Base-by-base conservation (phyloP, 2,113 vertebrate genomes). In the Tauraco erythrolophus region DNA sequence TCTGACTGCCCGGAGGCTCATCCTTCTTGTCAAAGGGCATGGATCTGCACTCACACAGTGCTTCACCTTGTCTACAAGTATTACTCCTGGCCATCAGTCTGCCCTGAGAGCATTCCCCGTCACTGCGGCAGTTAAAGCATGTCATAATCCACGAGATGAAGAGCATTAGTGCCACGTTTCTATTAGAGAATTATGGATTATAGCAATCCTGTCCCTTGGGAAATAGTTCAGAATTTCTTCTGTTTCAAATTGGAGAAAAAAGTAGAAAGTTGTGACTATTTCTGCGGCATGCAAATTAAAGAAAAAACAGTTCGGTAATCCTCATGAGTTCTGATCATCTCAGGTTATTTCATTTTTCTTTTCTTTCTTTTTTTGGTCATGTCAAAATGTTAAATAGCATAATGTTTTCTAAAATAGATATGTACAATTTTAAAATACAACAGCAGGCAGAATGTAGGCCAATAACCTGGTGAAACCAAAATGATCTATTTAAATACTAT, bases 31-130 rank as follows among this genome's bases (percentile, higher is more conserved):
- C 51, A 33, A 56, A 14, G 2, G 71, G 11, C 16, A 13, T 5
- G 1, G 50, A 12, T 25, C 46, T 37, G 24, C 0, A 1, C 18
- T 50, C n/a, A 19, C 28, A 21, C 6, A 3, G 19, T 0, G 1
- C 56, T 61, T 31, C 43, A 14, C 31, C 2, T 5, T 19, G 30
- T 13, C 45, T 2, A 3, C 51, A 69, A 8, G 10, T 11, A 2
- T 35, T 8, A 0, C 2, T 66, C 28, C 30, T 1, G 2, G 23
- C 50, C 19, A 3, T 19, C 13, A 4, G 3, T 14, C 56, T 87
- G 24, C 27, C 71, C 54, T 22, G 5, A 28, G 33, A 76, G 25
- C 5, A 0, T n/a, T 78, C 14, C n/a, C 23, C 0, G 0, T 3
- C 6, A 2, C 62, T 6, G n/a, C 1, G 0, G 24, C 14, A 65